Percentiles rank a stretch among this genome's conserved stretches.
Evolutionary conservation across 2,797 vertebrate genomes (phyloP).

Genomic region (Gambusia yucatana): DNA sequence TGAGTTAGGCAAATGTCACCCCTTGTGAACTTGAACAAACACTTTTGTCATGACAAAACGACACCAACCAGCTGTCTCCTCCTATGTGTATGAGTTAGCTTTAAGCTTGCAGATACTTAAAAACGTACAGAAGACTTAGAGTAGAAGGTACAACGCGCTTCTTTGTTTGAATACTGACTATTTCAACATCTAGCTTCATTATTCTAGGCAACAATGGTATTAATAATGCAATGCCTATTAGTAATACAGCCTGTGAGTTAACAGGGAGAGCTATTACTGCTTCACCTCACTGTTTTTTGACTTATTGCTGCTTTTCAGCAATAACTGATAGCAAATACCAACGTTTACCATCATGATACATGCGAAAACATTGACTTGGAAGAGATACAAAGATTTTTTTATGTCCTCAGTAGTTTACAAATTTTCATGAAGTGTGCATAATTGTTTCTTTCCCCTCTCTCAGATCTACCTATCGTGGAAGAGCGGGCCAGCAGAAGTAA

Average conservation of each 20-base stretch:
- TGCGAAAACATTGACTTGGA: neutral
- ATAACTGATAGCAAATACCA: slow-evolving; percentile 6
- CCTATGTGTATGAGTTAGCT: neutral
- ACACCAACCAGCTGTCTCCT: neutral
- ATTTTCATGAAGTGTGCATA: neutral
- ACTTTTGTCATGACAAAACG: neutral
- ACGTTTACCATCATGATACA: neutral
- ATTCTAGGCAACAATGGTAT: slow-evolving; percentile 12
- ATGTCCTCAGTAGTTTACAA: neutral
- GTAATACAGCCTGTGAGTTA: slow-evolving; percentile 15
- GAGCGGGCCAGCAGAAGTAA: slow-evolving; percentile 95
- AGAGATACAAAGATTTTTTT: neutral
- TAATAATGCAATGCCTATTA: slow-evolving; percentile 11
- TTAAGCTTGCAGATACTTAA: neutral
- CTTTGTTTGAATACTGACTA: neutral
- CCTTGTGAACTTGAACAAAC: neutral
- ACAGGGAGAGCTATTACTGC: slow-evolving; percentile 2
- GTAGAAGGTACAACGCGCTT: neutral
- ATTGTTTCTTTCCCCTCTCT: slow-evolving; percentile 16
- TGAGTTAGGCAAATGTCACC: neutral
- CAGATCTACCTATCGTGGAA: slow-evolving; percentile 99
- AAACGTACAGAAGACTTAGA: neutral
- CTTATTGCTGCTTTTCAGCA: slow-evolving; percentile 7
- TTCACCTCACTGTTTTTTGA: slow-evolving; percentile 26
- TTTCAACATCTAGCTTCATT: slow-evolving; percentile 16